These are phyloP conservation scores for Apoderus coryli DNA, from an alignment of 2,888 invertebrate genomes.

Conservation along the genomic window DNA sequence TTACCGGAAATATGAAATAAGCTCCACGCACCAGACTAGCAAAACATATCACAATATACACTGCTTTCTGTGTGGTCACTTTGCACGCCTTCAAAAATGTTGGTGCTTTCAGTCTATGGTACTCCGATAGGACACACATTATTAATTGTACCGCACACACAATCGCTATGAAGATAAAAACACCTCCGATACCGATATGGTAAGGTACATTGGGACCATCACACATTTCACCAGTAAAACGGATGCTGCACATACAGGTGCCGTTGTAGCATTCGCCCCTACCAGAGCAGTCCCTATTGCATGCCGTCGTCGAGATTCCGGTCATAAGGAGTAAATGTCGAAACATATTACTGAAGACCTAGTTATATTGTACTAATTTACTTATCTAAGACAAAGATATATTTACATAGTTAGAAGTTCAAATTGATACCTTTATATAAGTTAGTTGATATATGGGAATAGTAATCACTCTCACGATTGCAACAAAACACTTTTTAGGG, in stretches of 20 bases:
- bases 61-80: constrained; percentile 78
- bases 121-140: constrained; percentile 70
- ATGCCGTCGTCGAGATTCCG: constrained; percentile 36
- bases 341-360: too few relatives aligned
- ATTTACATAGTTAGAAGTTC: too few relatives aligned
- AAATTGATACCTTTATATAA: too few relatives aligned
- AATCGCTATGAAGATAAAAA: constrained; percentile 71
- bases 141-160: constrained; percentile 74
- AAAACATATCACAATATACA: constrained; percentile 75
- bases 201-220: constrained; percentile 73
- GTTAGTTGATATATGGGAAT: too few relatives aligned
- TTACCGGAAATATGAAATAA: constrained; percentile 80
- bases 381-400: too few relatives aligned
- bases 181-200: constrained; percentile 53
- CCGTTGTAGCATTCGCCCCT: constrained; percentile 86
- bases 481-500: too few relatives aligned
- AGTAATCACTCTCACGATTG: too few relatives aligned
- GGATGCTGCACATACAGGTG: constrained; percentile 81
- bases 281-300: constrained; percentile 69
- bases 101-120: constrained; percentile 69
- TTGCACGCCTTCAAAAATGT: constrained; percentile 69
- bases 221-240: constrained; percentile 71
- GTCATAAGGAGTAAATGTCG: constrained; percentile 32
- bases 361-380: too few relatives aligned
- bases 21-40: constrained; percentile 76